phyloP scores from a whole-genome alignment of 2,888 invertebrate genomes.

The Campaea margaritaria region DNA sequence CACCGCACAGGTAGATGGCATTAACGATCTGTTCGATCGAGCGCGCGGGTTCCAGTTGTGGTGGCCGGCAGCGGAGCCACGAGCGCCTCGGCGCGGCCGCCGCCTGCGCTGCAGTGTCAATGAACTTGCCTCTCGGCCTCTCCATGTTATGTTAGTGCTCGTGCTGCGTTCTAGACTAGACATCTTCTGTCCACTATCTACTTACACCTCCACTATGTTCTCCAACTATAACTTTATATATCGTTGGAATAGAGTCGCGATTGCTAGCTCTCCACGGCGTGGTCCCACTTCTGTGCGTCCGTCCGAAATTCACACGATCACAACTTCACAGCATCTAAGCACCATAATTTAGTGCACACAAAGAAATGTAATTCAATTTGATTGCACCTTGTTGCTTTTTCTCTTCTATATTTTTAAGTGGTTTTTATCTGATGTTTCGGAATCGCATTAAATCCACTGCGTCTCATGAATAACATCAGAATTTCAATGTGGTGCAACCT shows the following conservation, averaged over 20 bases:
- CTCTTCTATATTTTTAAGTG: background rate
- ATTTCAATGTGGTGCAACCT: slow-evolving; percentile 11
- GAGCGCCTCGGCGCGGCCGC: slow-evolving; percentile 1
- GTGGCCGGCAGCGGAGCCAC: slow-evolving; percentile 1
- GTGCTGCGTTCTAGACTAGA: slow-evolving; percentile 36
- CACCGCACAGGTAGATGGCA: slow-evolving; percentile 28
- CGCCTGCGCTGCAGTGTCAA: slow-evolving; percentile 44
- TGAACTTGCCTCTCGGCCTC: slow-evolving; percentile 51
- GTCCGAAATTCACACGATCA: slow-evolving; percentile 9
- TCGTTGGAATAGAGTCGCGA: background rate
- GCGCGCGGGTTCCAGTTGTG: slow-evolving; percentile 33
- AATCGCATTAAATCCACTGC: slow-evolving; percentile 5
- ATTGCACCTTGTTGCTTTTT: slow-evolving; percentile 13
- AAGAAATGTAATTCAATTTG: slow-evolving; percentile 16
- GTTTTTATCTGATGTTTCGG: slow-evolving; percentile 4
- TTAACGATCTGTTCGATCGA: slow-evolving; percentile 27
- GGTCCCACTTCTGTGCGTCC: background rate
- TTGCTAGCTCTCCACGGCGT: background rate
- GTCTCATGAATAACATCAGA: slow-evolving; percentile 12
- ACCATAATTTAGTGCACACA: slow-evolving; percentile 22
- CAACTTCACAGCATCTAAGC: background rate
- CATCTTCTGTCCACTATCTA: slow-evolving; percentile 24
- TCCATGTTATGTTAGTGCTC: slow-evolving; percentile 29
- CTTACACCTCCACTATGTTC: slow-evolving; percentile 8
- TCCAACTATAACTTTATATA: slow-evolving; percentile 3